Percentiles rank a stretch among this genome's conserved stretches.
These are phyloP conservation scores for Pholis gunnellus DNA, from an alignment of 2,113 vertebrate species.

Conservation along the genomic window DNA sequence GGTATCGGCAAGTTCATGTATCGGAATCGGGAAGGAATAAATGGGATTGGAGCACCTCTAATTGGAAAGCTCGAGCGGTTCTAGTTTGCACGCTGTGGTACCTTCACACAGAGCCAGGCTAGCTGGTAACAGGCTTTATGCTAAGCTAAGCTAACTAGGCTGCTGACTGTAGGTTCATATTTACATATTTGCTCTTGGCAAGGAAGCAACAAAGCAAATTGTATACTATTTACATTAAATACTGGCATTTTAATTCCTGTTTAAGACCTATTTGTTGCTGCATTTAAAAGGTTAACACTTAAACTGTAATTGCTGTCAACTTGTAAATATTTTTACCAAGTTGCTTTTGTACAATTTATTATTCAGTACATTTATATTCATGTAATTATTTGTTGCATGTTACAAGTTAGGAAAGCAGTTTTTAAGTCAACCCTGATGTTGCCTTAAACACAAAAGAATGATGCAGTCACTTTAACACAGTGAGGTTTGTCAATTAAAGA, in stretches of 20 bases:
- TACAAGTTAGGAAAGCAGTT: not conserved
- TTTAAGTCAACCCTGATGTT: not conserved
- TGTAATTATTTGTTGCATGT: not conserved
- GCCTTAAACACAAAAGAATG: not conserved
- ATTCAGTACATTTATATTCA: not conserved
- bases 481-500: not conserved
- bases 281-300: no score
- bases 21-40: not conserved
- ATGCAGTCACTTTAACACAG: not conserved
- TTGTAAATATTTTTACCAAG: no score
- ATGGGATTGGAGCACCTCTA: not conserved
- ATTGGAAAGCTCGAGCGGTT: not conserved
- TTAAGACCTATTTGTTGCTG: no score
- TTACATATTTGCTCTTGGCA: not conserved
- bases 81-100: no score
- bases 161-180: not conserved
- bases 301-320: no score
- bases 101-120: not conserved
- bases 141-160: slow-evolving; percentile 1
- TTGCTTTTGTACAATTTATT: not conserved
- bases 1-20: not conserved
- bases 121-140: not conserved
- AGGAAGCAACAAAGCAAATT: not conserved
- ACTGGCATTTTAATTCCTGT: not conserved
- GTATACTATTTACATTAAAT: not conserved